A percentile compares a stretch with the other conserved stretches of the same genome.
Evolutionary conservation across 2,113 vertebrate species (phyloP).

Genomic region (Mormyrus lacerda): DNA sequence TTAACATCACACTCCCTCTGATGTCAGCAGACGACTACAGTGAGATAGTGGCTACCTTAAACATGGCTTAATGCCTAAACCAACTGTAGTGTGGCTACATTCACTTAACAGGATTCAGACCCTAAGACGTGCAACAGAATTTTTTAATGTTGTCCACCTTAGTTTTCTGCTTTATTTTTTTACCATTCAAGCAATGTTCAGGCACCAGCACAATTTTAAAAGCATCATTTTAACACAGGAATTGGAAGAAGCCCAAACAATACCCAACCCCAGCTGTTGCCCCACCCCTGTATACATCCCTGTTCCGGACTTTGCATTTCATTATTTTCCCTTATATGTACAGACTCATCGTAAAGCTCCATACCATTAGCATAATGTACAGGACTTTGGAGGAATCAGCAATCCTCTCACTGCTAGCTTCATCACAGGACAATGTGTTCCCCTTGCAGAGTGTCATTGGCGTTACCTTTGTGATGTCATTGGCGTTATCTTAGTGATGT

Average conservation of each 20-base stretch:
- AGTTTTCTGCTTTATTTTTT: background rate
- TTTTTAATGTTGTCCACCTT: background rate
- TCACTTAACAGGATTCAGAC: background rate
- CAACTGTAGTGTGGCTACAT: background rate
- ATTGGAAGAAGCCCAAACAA: background rate
- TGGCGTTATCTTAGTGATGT: conserved; percentile 84
- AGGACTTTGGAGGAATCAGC: background rate
- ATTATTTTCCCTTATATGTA: background rate
- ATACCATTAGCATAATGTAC: background rate
- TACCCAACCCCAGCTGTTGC: background rate
- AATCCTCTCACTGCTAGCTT: background rate
- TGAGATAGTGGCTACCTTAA: no score
- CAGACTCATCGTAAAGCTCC: background rate
- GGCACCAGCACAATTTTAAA: background rate
- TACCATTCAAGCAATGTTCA: no score
- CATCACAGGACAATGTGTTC: background rate
- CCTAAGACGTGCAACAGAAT: background rate
- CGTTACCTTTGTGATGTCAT: conserved; percentile 87
- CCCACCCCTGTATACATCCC: background rate
- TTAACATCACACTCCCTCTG: background rate
- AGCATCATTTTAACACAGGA: background rate
- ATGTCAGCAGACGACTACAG: no score
- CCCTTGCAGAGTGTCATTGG: background rate
- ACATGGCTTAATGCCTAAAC: background rate
- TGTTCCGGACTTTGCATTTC: background rate